These are phyloP conservation scores for Cyrtonyx montezumae DNA, from an alignment of 2,113 vertebrate genomes.

Conservation along the genomic window DNA sequence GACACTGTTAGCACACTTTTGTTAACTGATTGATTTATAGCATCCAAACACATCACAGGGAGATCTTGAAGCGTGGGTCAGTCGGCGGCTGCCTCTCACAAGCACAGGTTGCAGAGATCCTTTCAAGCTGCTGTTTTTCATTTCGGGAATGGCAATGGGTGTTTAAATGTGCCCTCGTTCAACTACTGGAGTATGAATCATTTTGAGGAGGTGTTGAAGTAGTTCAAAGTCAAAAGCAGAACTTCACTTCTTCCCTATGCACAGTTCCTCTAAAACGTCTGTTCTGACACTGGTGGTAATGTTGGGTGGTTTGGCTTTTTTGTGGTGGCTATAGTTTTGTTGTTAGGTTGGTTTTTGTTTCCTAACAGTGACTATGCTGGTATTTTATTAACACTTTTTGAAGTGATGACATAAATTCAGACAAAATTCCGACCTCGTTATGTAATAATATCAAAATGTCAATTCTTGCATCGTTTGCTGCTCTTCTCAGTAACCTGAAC, in stretches of 20 bases:
- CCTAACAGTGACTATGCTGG: neutral
- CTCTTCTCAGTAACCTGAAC: neutral
- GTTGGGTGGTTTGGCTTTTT: neutral
- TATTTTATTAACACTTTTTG: neutral
- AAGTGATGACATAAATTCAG: neutral
- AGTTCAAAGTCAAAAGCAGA: slow-evolving; percentile 23
- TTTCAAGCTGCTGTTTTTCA: neutral
- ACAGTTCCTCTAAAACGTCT: neutral
- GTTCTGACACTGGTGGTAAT: neutral
- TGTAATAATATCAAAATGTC: rapidly evolving
- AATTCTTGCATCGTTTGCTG: neutral
- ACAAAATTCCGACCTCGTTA: neutral
- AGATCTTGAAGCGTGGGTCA: neutral
- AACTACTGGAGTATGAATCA: slow-evolving; percentile 27
- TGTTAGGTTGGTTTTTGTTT: neutral
- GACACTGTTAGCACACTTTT: neutral
- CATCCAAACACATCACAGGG: neutral
- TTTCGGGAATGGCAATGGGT: neutral
- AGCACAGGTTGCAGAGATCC: neutral
- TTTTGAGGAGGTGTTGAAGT: slow-evolving; percentile 47
- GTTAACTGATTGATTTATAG: neutral
- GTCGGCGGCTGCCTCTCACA: neutral
- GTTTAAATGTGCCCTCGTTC: neutral
- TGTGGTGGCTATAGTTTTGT: no score
- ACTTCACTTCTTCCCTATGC: neutral